Evolutionary conservation across 2,797 vertebrate species (phyloP), one percentile per base, ranked within the genome.

Genomic region (Micropoecilia bifurca): DNA sequence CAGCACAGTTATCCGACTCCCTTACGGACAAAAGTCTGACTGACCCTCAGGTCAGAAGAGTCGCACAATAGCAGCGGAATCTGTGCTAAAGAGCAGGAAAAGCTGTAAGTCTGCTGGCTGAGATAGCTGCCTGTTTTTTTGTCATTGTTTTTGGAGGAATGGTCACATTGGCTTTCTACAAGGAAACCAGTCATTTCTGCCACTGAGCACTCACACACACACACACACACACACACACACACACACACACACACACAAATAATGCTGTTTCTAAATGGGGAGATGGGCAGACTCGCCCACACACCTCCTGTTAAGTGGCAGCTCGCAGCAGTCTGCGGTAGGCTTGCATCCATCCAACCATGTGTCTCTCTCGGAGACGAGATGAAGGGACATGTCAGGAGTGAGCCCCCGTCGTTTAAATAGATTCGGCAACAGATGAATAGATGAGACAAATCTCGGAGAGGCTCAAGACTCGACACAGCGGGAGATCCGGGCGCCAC

Each of bases 231-330:
- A 36, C 33, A n/a, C n/a, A n/a, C n/a, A n/a, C n/a, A n/a, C 6
- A n/a, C 13, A 4, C n/a, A 36, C 59, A 91, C 93, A 91, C 90
- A 91, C 93, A 91, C 90, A 90, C 90, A 85, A 93, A 93, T 92
- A 91, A 92, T 92, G 86, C 85, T 76, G 89, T 93, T 95, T 95
- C 94, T 95, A 95, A 95, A 95, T 93, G 85, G 73, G 91, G 92
- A 94, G 90, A 93, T 86, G 93, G 91, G 84, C 93, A 87, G 89
- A 85, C 84, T 94, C 93, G 93, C 94, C 93, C 91, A 95, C 93
- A 91, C 93, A 92, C 93, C 92, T 94, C 93, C 94, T 95, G 94
- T 93, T 94, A 88, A 87, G 85, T 90, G 87, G 89, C 88, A 83
- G 86, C 92, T 94, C 91, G 50, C 90, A 86, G 84, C 84, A 80